phyloP scores from a whole-genome alignment of 2,113 vertebrate species.

The Ameiurus melas region DNA sequence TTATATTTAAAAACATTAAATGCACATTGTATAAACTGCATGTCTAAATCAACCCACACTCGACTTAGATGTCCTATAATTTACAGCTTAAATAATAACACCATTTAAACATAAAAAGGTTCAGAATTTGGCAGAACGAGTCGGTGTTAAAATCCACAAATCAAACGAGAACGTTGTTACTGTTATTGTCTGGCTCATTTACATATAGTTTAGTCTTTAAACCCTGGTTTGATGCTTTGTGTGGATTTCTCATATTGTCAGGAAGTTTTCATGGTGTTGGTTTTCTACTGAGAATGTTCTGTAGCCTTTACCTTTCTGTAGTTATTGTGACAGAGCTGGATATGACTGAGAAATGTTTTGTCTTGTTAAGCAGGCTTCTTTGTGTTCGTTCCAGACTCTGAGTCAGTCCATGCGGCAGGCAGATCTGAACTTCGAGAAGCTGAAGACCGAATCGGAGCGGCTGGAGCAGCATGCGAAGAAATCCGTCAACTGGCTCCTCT shows the following conservation, averaged over 20 bases:
- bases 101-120: not conserved
- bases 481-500: slow-evolving; percentile 95
- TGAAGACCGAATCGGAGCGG: slow-evolving; percentile 91
- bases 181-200: not conserved
- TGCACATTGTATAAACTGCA: not conserved
- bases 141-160: not conserved
- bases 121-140: not conserved
- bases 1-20: not conserved
- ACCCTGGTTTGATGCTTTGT: not conserved
- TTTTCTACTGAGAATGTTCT: not conserved
- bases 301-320: not conserved
- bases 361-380: slow-evolving; percentile 15
- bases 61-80: not conserved
- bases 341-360: not conserved
- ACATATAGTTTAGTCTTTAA: not conserved
- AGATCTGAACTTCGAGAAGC: slow-evolving; percentile 93
- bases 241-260: not conserved
- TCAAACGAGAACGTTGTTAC: not conserved
- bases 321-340: too few species aligned
- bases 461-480: slow-evolving; percentile 95
- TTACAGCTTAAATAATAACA: not conserved
- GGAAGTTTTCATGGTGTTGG: not conserved
- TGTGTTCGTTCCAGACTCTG: slow-evolving; percentile 76
- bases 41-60: not conserved
- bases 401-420: slow-evolving; percentile 90